Percentiles rank a stretch among this genome's conserved stretches.
These are phyloP conservation scores for Cerastoderma edule DNA, from an alignment of 2,888 invertebrate species.

Conservation along the genomic window DNA sequence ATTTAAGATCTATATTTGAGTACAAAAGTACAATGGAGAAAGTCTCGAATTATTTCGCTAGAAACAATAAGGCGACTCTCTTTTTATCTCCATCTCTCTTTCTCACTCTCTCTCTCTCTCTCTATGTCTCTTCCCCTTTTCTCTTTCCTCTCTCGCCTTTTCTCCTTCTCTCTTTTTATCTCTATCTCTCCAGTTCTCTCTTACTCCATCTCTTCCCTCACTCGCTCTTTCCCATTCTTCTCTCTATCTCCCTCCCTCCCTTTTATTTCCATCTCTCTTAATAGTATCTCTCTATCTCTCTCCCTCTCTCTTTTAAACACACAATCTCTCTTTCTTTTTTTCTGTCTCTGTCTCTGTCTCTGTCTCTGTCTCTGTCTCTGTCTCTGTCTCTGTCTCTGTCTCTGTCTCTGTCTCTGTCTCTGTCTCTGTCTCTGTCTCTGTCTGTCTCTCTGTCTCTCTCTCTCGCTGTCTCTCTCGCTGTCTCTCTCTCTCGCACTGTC, in stretches of 20 bases:
- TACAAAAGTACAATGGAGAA: neutral
- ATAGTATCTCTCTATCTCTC: constrained; percentile 1
- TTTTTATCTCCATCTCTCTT: no score
- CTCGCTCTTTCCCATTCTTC: neutral
- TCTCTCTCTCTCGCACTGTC: neutral
- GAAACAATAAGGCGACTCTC: neutral
- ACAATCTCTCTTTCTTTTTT: constrained; percentile 4
- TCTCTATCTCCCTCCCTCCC: constrained; percentile 2
- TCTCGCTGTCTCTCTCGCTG: constrained; percentile 4
- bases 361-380: constrained; percentile 19
- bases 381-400: constrained; percentile 10
- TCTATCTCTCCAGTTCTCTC: neutral
- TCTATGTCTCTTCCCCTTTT: neutral
- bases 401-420: constrained; percentile 17
- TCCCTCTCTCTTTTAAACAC: neutral
- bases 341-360: neutral
- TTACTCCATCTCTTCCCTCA: neutral
- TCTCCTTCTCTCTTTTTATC: constrained; percentile 1
- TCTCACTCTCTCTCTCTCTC: constrained; percentile 1
- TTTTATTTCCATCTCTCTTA: neutral
- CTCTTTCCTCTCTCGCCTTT: neutral
- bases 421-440: constrained; percentile 12
- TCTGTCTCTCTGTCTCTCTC: constrained; percentile 13
- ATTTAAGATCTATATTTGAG: neutral
- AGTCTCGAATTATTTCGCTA: neutral